Evolutionary conservation across 2,888 invertebrate species (phyloP), one percentile per base, ranked within the genome.

Genomic region (Eurytoma californica): DNA sequence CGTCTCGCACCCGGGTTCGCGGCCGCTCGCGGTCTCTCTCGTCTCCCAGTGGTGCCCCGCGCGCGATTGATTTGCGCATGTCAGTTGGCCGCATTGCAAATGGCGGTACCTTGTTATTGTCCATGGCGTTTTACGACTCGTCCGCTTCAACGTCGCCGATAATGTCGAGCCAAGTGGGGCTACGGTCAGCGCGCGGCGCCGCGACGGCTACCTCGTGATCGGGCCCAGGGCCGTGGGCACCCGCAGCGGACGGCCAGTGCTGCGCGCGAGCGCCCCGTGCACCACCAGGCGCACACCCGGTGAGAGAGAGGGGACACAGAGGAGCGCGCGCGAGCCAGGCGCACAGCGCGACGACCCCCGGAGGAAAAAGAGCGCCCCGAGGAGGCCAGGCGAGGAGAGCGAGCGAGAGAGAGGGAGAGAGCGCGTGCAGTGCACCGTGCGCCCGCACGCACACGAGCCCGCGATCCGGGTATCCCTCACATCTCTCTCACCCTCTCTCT

Each of bases 31-130:
- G 67, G 60, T 9, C 58, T 20, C 55, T 57, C 24, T 2, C 39
- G 16, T 16, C 68, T 20, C 14, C 7, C 55, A 57, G 63, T 47
- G 39, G 85, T 82, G 82, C 72, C 88, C 89, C 86, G 85, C 87
- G 89, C 88, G 90, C 89, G 87, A 91, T 91, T 90, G 91, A 91
- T 91, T 91, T 91, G 94, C 94, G 94, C 94, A 94, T 93, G 94
- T 93, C 94, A 94, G 93, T 93, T 93, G 93, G 93, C 87, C 88
- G 94, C 94, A 97, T 96, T 82, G 96, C 96, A 97, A 97, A 97
- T 97, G 97, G 97, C 97, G 97, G 95, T 96, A 88, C 95, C 96
- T 97, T 97, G 97, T 97, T 97, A 97, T 97, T 97, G 97, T 97
- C 97, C 95, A 95, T 95, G 95, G 95, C 94, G 95, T 95, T 90